Conservation (phyloP, 2,888 invertebrate genomes). For the Gandaritis pyraliata region DNA sequence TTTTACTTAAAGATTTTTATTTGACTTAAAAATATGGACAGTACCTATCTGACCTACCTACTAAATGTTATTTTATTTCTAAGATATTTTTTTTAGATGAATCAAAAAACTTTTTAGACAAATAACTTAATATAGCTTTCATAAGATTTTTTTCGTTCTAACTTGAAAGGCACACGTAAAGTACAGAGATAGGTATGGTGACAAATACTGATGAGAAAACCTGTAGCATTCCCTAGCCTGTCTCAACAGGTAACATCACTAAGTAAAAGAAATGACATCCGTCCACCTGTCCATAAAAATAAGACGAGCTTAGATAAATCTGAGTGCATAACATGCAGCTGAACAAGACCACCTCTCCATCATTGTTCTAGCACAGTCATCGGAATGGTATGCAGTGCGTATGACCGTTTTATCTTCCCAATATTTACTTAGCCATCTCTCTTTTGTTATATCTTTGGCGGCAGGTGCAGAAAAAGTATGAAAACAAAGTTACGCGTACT, state of each 20-base stretch:
- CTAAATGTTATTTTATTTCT: too few species aligned
- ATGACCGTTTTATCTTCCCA: conserved; percentile 56
- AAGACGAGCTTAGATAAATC: conserved; percentile 29
- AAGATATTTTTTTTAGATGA: too few species aligned
- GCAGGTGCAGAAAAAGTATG: conserved; percentile 64
- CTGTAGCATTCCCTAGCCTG: conserved; percentile 15
- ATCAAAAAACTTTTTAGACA: too few species aligned
- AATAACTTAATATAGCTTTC: too few species aligned
- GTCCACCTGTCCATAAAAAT: conserved; percentile 46
- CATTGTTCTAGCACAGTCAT: conserved; percentile 74
- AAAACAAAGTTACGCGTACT: conserved; percentile 56
- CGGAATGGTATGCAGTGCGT: conserved; percentile 56
- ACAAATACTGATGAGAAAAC: neutral
- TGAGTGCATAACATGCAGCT: conserved; percentile 65
- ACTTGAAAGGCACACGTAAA: too few species aligned
- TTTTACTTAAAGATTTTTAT: too few species aligned
- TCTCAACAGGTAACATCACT: conserved; percentile 26
- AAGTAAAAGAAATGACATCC: conserved; percentile 18
- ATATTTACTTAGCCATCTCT: conserved; percentile 62
- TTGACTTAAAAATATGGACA: too few species aligned
- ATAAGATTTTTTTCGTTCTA: too few species aligned
- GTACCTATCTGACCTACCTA: too few species aligned
- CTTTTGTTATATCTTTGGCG: conserved; percentile 62
- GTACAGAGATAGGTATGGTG: neutral
- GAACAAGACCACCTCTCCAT: conserved; percentile 58